These are phyloP conservation scores for Caenorhabditis sulstoni DNA, from an alignment of 2,888 invertebrate species.

Conservation along the genomic window DNA sequence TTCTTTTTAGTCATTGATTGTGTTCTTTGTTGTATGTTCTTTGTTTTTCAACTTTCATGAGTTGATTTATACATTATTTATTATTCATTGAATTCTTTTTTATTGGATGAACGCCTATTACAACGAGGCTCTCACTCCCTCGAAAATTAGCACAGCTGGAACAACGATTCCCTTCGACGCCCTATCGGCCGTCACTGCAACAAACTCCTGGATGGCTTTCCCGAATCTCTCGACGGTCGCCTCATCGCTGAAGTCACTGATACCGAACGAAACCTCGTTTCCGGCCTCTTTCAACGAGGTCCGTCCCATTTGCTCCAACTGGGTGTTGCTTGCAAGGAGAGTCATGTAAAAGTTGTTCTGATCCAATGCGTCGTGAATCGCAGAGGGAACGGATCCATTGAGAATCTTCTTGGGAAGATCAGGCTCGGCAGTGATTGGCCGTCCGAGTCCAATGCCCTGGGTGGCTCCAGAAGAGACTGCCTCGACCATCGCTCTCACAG, in stretches of 20 bases:
- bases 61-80: not conserved
- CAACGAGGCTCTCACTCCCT: conserved; percentile 25
- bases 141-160: conserved; percentile 32
- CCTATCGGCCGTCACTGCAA: conserved; percentile 6
- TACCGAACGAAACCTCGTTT: conserved; percentile 11
- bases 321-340: conserved; percentile 55
- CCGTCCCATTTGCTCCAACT: conserved; percentile 65
- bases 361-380: conserved; percentile 46
- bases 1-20: not conserved
- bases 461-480: conserved; percentile 62
- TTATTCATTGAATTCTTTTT: too few relatives aligned
- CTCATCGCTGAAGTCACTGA: conserved; percentile 16
- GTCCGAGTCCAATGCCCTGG: conserved; percentile 68
- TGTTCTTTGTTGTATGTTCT: not conserved
- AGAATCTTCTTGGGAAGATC: conserved; percentile 69
- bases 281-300: conserved; percentile 34
- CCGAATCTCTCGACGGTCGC: conserved; percentile 6
- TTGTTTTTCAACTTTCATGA: not conserved
- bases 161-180: conserved; percentile 16
- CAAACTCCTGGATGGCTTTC: conserved; percentile 16
- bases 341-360: conserved; percentile 60
- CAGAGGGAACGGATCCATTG: conserved; percentile 34
- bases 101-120: too few relatives aligned
- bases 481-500: conserved; percentile 63
- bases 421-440: conserved; percentile 71